These are phyloP conservation scores for Thecocarcelia acutangulata DNA, from an alignment of 2,888 invertebrate species.

Conservation along the genomic window DNA sequence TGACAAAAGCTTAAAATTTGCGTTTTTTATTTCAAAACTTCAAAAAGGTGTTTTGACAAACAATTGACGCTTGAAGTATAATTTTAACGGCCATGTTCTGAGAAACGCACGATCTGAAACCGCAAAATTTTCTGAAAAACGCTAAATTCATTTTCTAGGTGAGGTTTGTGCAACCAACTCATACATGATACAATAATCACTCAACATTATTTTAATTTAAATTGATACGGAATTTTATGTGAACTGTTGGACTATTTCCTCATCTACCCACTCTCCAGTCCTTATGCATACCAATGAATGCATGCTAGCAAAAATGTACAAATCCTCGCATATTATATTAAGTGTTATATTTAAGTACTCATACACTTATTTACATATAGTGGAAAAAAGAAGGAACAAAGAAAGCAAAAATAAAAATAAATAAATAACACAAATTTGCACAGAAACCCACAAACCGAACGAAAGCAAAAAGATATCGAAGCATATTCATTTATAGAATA, in stretches of 20 bases:
- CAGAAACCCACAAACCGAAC: conserved; percentile 50
- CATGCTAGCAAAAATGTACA: not conserved
- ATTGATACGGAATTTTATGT: too few relatives aligned
- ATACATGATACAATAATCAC: too few relatives aligned
- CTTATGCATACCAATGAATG: not conserved
- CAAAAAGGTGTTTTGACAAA: too few relatives aligned
- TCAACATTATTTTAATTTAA: too few relatives aligned
- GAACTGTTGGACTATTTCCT: not conserved
- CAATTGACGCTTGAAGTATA: too few relatives aligned
- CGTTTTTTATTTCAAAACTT: too few relatives aligned
- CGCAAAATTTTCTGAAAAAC: too few relatives aligned
- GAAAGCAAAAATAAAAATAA: conserved; percentile 17
- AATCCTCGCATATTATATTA: conserved; percentile 34
- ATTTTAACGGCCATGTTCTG: too few relatives aligned
- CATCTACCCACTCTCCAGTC: not conserved
- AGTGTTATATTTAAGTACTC: conserved; percentile 48
- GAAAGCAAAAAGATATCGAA: conserved; percentile 54
- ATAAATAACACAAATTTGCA: conserved; percentile 6
- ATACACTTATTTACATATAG: conserved; percentile 19
- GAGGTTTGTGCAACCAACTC: too few relatives aligned
- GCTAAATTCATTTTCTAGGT: too few relatives aligned
- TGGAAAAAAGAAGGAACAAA: not conserved
- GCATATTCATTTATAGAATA: conserved; percentile 65
- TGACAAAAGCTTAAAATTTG: too few relatives aligned
- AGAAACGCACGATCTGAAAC: too few relatives aligned